Percentiles rank a stretch among this genome's conserved stretches.
Evolutionary conservation across 1,140 invertebrate genomes (phyloP).

Genomic region (Amphibalanus amphitrite): DNA sequence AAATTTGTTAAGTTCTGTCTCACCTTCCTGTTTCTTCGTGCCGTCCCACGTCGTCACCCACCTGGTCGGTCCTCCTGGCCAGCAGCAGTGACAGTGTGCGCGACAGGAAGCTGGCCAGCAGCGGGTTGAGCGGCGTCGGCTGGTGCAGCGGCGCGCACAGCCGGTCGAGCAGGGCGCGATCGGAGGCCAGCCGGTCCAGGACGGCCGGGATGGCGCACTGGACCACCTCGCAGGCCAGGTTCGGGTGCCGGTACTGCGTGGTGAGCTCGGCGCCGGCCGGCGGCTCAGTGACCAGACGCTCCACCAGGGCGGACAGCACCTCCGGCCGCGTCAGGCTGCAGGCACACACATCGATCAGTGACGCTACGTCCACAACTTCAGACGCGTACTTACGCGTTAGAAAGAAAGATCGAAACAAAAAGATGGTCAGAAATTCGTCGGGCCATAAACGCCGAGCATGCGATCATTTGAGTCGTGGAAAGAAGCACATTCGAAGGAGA

Average conservation of each 20-base stretch:
- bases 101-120: constrained; percentile 88
- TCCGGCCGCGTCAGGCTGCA: constrained; percentile 61
- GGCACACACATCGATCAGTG: no score
- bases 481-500: no score
- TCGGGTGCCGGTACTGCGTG: constrained; percentile 71
- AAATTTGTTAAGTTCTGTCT: no score
- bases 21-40: no score
- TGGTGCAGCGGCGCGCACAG: constrained; percentile 76
- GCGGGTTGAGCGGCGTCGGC: constrained; percentile 72
- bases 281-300: constrained; percentile 69
- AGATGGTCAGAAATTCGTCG: no score
- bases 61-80: constrained; percentile 54
- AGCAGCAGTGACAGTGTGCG: constrained; percentile 79
- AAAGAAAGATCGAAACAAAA: no score
- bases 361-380: no score
- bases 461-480: no score
- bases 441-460: no score
- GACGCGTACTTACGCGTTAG: no score
- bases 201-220: constrained; percentile 69
- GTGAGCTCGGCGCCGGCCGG: constrained; percentile 50
- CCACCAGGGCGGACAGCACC: constrained; percentile 67
- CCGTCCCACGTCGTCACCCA: constrained; percentile 25
- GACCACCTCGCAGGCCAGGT: constrained; percentile 82
- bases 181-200: constrained; percentile 63
- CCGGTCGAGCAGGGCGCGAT: constrained; percentile 55